Evolutionary conservation across 1,140 invertebrate species (phyloP).

Genomic region (Solen grandis): DNA sequence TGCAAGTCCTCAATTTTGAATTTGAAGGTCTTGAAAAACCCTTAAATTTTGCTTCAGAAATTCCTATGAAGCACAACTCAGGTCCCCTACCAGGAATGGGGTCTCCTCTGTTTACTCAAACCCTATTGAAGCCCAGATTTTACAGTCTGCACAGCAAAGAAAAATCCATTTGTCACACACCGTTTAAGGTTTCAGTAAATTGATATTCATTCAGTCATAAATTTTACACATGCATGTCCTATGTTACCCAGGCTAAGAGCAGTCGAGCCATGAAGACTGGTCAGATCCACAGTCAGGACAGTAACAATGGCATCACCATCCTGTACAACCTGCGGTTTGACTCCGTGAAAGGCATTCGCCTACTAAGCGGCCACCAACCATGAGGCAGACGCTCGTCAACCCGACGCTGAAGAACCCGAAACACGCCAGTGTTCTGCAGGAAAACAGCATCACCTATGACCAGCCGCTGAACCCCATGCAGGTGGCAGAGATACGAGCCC

Average conservation of each 20-base stretch:
- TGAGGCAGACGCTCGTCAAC: conserved; percentile 86
- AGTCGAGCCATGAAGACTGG: conserved; percentile 89
- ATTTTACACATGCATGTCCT: background rate
- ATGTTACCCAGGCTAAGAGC: conserved; percentile 83
- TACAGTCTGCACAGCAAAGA: too few relatives aligned
- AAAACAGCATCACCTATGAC: conserved; percentile 93
- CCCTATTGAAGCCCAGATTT: too few relatives aligned
- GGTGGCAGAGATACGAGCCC: conserved; percentile 91
- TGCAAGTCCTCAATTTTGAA: too few relatives aligned
- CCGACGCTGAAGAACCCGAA: conserved; percentile 89
- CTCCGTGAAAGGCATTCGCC: conserved; percentile 88
- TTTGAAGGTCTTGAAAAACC: too few relatives aligned
- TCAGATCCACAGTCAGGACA: conserved; percentile 91
- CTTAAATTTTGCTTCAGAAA: too few relatives aligned
- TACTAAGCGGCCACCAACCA: conserved; percentile 86
- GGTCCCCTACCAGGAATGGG: too few relatives aligned
- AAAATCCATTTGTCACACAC: too few relatives aligned
- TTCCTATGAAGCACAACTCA: too few relatives aligned
- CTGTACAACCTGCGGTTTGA: conserved; percentile 89
- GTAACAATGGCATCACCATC: conserved; percentile 88
- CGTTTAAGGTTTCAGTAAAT: too few relatives aligned
- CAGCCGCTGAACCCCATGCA: conserved; percentile 90
- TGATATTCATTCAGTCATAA: background rate
- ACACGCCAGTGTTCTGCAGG: conserved; percentile 90
- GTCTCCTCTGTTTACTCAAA: too few relatives aligned